Conservation (phyloP, 2,113 vertebrate species). For the Odocoileus virginianus region DNA sequence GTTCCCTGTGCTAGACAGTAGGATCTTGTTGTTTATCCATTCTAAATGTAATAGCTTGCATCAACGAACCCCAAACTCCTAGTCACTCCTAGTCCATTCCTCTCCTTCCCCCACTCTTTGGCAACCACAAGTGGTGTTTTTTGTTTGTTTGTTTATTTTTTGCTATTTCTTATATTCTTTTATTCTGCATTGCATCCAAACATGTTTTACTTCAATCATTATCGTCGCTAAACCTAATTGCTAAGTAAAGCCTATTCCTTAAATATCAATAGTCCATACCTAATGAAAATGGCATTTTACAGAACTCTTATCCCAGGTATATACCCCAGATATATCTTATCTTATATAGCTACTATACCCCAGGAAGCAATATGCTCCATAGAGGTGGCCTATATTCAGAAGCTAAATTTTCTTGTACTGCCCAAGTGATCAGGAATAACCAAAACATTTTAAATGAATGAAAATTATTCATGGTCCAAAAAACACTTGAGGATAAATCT, state of each 20-base stretch:
- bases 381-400: conserved; percentile 44
- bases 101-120: neutral
- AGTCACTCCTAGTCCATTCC: neutral
- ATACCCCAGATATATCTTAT: neutral
- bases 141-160: neutral
- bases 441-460: conserved; percentile 50
- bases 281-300: conserved; percentile 7
- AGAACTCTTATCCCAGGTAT: neutral
- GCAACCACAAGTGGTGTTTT: neutral
- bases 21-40: neutral
- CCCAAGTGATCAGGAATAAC: conserved; percentile 60
- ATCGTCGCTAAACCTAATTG: neutral
- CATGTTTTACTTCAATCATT: neutral
- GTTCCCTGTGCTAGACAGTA: neutral
- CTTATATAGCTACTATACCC: neutral
- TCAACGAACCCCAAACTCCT: neutral
- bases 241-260: conserved; percentile 23
- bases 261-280: conserved; percentile 25
- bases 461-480: conserved; percentile 58
- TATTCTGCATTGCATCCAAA: conserved; percentile 28
- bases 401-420: conserved; percentile 72
- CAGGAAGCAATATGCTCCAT: neutral
- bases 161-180: conserved; percentile 2
- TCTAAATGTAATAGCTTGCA: neutral
- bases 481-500: conserved; percentile 58